Evolutionary conservation across 2,888 invertebrate genomes (phyloP).

Genomic region (Agrochola lota): DNA sequence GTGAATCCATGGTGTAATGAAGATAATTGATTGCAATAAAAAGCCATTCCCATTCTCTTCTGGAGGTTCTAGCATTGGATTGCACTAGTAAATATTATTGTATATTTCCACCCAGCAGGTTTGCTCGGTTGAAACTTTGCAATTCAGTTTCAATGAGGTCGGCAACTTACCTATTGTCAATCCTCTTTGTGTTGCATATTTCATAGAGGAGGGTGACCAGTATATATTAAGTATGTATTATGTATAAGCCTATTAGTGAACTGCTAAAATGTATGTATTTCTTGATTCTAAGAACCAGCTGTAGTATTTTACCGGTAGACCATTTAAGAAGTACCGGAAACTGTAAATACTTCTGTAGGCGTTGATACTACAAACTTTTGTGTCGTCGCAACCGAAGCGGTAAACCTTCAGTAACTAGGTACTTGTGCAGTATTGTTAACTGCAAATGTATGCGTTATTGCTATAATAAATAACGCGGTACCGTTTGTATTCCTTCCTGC

Average conservation of each 20-base stretch:
- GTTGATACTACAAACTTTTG: conserved; percentile 37
- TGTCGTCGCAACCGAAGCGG: conserved; percentile 24
- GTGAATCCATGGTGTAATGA: not conserved
- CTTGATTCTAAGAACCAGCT: conserved; percentile 29
- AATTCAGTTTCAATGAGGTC: not conserved
- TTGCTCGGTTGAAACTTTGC: not conserved
- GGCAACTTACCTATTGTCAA: not conserved
- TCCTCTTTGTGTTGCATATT: not conserved
- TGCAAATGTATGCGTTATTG: conserved; percentile 34
- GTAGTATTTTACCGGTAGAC: conserved; percentile 7
- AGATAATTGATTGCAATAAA: not conserved
- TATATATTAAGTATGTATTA: not conserved
- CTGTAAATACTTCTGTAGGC: conserved; percentile 30
- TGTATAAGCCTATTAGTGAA: conserved; percentile 3
- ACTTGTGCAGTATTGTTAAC: conserved; percentile 30
- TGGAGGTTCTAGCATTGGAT: no score
- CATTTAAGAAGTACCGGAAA: conserved; percentile 35
- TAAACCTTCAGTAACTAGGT: conserved; percentile 25
- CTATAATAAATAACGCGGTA: conserved; percentile 50
- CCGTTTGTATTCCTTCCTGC: conserved; percentile 32
- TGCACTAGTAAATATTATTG: not conserved
- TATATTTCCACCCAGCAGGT: not conserved
- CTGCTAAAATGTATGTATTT: conserved; percentile 11
- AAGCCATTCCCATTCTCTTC: not conserved
- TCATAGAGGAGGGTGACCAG: not conserved